Base-by-base conservation (phyloP, 2,888 invertebrate species). In the Augochlorella aurata region DNA sequence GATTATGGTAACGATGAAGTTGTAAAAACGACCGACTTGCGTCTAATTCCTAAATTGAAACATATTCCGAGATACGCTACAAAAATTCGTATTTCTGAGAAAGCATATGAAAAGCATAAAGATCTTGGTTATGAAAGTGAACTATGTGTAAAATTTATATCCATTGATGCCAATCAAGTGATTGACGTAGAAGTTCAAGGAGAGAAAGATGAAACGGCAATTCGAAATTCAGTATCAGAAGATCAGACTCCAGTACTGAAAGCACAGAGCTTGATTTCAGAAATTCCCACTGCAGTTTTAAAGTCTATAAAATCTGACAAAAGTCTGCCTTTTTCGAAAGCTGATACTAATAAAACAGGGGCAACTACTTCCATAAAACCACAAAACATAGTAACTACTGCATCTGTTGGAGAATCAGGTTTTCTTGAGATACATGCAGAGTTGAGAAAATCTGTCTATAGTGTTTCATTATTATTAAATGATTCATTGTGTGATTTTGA, bases 1-100 rank as follows among this genome's bases (percentile, higher is more conserved):
- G 92, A 92, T 83, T 92, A 78, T 38, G 92, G 92, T 1, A 88
- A 90, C 16, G 83, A 83, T 1, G 82, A 87, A 45, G n/a, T 66
- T 0, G 5, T 85, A 2, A 29, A 82, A n/a, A 58, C 77, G 7
- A n/a, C 78, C 1, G 87, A 89, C 18, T 80, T 91, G 38, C 88
- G 88, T 12, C 71, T 87, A 16, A 82, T 89, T n/a, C n/a, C 61
- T 47, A 70, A 85, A 14, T 82, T 87, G 24, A 58, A 63, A 47
- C 54, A 78, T 18, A 4, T 79, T 65, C 84, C 87, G 5, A 45
- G 18, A 12, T 85, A 83, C 70, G 78, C 85, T 47, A 70, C 77
- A 24, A 86, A 80, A 77, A 84, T 89, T 68, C 87, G 88, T 38
- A 58, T 89, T n/a, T 67, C 74, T 7, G 63, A 71, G 18, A 70